phyloP scores from a whole-genome alignment of 2,888 invertebrate genomes.

The Matsumyia berberina region DNA sequence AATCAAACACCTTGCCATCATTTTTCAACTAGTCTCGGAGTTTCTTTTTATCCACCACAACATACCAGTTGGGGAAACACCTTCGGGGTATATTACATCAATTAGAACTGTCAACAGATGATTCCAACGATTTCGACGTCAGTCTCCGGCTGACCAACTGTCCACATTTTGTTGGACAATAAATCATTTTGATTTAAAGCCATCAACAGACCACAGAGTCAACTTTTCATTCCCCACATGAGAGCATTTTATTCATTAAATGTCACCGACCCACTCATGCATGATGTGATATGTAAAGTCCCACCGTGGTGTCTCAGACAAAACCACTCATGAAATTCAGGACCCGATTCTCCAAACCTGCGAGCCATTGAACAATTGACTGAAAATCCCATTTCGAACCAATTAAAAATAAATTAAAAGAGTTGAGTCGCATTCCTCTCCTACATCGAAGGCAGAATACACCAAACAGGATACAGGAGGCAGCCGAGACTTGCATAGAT shows the following conservation, averaged over 20 bases:
- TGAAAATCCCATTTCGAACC: constrained; percentile 49
- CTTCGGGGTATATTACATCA: constrained; percentile 73
- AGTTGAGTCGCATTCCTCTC: constrained; percentile 58
- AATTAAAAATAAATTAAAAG: constrained; percentile 72
- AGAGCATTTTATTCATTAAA: constrained; percentile 56
- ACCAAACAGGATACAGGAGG: constrained; percentile 50
- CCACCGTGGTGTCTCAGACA: not conserved
- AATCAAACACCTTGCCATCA: constrained; percentile 62
- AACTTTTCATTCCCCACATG: constrained; percentile 19
- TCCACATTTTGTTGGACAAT: constrained; percentile 55
- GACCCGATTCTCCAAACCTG: constrained; percentile 1
- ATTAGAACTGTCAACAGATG: constrained; percentile 75
- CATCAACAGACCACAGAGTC: constrained; percentile 59
- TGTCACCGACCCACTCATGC: constrained; percentile 67
- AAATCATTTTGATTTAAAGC: constrained; percentile 74
- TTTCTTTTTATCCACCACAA: constrained; percentile 33
- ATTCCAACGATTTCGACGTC: constrained; percentile 50
- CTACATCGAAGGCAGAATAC: constrained; percentile 23
- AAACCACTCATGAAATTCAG: constrained; percentile 33
- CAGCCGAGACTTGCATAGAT: constrained; percentile 25
- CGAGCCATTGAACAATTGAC: constrained; percentile 40
- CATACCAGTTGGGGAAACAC: constrained; percentile 47
- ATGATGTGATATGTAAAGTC: constrained; percentile 38
- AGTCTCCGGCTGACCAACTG: constrained; percentile 41
- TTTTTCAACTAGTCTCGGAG: constrained; percentile 52